Base-by-base conservation (phyloP, 1,140 invertebrate genomes). In the Hycleus cichorii region DNA sequence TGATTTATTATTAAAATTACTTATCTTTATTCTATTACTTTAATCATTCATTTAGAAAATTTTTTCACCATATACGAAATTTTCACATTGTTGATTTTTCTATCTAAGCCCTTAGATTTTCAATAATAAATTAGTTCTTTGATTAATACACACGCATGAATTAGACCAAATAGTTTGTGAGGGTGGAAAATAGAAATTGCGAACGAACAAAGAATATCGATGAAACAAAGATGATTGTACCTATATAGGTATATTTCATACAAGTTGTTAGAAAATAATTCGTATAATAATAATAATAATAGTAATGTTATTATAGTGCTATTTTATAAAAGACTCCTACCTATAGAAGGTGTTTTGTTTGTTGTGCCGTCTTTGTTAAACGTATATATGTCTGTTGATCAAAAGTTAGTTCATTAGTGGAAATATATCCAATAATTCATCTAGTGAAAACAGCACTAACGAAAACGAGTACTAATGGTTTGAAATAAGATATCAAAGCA, bases 401-500 rank as follows among this genome's bases (percentile, higher is more conserved):
- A 63, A 70, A 71, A 72, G 65, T 72, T 72, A 66, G 67, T 72
- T 72, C 70, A 70, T 72, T 72, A 72, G 70, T 67, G 67, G 66
- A 72, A 72, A 72, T 65, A 64, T 67, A 72, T 68, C 62, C 65
- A 69, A 70, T 72, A 70, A 69, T 70, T 72, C 68, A 72, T 72
- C 63, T 60, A 42, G 39, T 5, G 32, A 32, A 32, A 32, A 46
- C 62, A 55, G 58, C 57, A 59, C 59, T 47, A 32, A 32, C 59
- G 60, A 58, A 42, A 65, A 63, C 63, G 62, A 64, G 64, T 66
- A 58, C 60, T 69, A 69, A 69, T 69, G 65, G 67, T 57, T 65
- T 67, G 71, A 72, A 72, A 72, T 71, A 72, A 72, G 71, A 72
- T 72, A 72, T 72, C 69, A 67, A 67, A 65, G 64, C 71, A 72